phyloP scores from a whole-genome alignment of 2,797 vertebrate genomes.

The Rhinogobio ventralis region DNA sequence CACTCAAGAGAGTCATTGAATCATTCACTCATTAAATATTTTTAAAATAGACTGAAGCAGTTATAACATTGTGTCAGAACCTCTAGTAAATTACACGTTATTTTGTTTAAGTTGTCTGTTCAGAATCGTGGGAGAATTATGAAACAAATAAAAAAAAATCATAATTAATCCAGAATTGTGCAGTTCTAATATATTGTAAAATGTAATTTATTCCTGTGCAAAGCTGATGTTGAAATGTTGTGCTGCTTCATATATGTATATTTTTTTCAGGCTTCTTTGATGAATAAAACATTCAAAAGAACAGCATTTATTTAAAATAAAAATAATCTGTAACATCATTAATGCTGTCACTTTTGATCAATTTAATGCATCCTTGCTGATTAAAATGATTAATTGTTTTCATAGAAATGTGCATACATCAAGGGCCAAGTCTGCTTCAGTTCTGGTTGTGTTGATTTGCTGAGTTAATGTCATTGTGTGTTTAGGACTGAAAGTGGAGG shows the following conservation, averaged over 20 bases:
- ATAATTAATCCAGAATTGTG: not conserved
- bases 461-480: constrained; percentile 15
- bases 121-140: not conserved
- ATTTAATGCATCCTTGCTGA: constrained; percentile 14
- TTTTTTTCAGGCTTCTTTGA: not conserved
- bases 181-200: not conserved
- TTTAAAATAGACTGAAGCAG: not conserved
- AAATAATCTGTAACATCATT: not conserved
- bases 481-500: constrained; percentile 96
- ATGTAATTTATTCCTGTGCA: not conserved
- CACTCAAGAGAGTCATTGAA: too few relatives aligned
- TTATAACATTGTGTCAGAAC: not conserved
- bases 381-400: not conserved
- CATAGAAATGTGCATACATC: not conserved
- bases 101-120: not conserved
- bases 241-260: not conserved
- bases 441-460: not conserved
- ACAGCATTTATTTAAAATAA: not conserved
- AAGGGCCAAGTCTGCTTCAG: not conserved
- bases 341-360: constrained; percentile 17
- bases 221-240: not conserved
- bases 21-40: too few relatives aligned
- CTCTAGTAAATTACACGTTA: not conserved
- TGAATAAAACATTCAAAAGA: not conserved
- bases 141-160: not conserved